A percentile compares a stretch with the other conserved stretches of the same genome.
Conservation (phyloP, 2,113 vertebrate species). For the Caranx melampygus region DNA sequence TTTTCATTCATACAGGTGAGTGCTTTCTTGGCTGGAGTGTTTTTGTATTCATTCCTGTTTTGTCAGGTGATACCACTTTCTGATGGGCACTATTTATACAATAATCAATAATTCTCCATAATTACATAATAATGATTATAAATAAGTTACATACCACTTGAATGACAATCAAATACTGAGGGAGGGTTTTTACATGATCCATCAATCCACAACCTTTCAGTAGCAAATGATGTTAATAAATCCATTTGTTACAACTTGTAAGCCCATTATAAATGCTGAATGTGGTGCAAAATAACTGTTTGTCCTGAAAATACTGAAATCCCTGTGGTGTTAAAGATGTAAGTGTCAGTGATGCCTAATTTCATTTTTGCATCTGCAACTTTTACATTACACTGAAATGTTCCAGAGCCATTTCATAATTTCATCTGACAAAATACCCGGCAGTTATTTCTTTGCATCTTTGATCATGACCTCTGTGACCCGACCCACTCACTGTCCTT, state of each 20-base stretch:
- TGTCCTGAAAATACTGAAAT: not conserved
- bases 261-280: too few species aligned
- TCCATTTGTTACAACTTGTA: too few species aligned
- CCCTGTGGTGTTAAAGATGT: not conserved
- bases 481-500: conserved; percentile 27
- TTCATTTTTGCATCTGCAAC: not conserved
- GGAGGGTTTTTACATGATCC: too few species aligned
- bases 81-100: too few species aligned
- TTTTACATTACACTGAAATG: not conserved
- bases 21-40: not conserved
- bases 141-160: too few species aligned
- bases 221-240: too few species aligned
- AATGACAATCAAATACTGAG: too few species aligned
- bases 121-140: too few species aligned
- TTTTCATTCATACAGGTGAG: not conserved
- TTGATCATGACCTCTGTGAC: conserved; percentile 9
- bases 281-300: not conserved
- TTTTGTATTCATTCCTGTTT: not conserved
- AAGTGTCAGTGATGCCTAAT: not conserved
- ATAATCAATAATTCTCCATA: too few species aligned
- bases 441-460: not conserved
- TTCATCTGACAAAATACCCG: not conserved
- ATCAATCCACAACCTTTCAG: too few species aligned
- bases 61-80: not conserved
- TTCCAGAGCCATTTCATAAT: not conserved